Conservation (phyloP, 1,140 invertebrate genomes). For the Tetragnatha versicolor region DNA sequence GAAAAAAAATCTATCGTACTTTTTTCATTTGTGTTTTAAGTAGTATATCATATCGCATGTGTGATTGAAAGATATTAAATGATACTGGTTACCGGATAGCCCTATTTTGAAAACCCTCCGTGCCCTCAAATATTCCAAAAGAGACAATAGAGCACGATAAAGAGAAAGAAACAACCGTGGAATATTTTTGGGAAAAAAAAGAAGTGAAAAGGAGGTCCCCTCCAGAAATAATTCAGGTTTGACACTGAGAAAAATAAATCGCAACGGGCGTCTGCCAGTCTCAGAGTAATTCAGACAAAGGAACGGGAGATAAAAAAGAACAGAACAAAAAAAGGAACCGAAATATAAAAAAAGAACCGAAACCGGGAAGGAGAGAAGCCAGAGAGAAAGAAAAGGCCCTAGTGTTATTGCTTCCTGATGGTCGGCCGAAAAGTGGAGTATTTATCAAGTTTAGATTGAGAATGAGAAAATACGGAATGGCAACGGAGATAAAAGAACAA, state of each 20-base stretch:
- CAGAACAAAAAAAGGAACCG: neutral
- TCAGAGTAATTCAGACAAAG: slow-evolving; percentile 31
- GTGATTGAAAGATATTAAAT: no score
- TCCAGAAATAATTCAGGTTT: slow-evolving; percentile 28
- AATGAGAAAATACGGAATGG: neutral
- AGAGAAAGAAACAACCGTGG: no score
- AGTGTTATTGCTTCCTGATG: slow-evolving; percentile 48
- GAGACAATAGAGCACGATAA: no score
- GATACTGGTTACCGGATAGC: no score
- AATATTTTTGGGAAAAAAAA: neutral
- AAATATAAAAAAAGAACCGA: no score
- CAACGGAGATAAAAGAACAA: no score
- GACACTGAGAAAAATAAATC: slow-evolving; percentile 32
- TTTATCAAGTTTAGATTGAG: slow-evolving; percentile 44
- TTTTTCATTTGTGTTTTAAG: no score
- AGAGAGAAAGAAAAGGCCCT: slow-evolving; percentile 15
- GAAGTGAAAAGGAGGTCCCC: neutral
- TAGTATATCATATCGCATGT: no score
- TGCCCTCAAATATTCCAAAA: no score
- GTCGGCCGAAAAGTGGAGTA: slow-evolving; percentile 42
- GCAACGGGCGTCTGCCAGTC: slow-evolving; percentile 29
- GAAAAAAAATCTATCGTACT: no score
- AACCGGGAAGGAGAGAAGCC: no score
- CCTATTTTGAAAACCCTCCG: no score
- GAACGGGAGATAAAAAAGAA: neutral